phyloP scores from a whole-genome alignment of 2,797 vertebrate genomes.

The Choloepus didactylus region DNA sequence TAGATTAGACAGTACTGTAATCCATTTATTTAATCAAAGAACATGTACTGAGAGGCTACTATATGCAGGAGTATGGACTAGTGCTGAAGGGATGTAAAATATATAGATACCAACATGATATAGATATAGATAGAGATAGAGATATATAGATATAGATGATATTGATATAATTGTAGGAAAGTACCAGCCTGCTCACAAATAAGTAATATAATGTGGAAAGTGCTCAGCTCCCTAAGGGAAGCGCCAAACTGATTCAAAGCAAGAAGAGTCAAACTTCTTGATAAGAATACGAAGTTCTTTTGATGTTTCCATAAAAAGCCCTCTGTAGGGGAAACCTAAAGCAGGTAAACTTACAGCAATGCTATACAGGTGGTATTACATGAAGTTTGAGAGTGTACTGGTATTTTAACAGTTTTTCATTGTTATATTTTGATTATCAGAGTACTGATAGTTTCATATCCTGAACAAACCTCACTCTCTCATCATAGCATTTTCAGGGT shows the following conservation, averaged over 20 bases:
- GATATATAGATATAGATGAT: too few species aligned
- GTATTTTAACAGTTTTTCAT: constrained; percentile 33
- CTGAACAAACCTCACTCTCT: neutral
- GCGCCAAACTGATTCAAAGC: neutral
- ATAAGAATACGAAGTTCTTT: neutral
- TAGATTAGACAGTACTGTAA: constrained; percentile 31
- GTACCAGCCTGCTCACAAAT: neutral
- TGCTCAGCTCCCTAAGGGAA: neutral
- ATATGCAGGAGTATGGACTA: neutral
- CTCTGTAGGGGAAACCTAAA: neutral
- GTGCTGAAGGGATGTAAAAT: neutral
- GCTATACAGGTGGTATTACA: neutral
- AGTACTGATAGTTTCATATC: neutral
- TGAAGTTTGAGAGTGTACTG: neutral
- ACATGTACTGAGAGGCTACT: neutral
- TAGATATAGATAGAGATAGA: too few species aligned
- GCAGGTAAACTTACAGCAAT: neutral
- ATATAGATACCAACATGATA: neutral
- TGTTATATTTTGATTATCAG: neutral
- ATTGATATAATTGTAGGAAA: neutral
- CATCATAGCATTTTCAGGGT: constrained; percentile 36
- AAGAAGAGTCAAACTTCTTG: neutral
- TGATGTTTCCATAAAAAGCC: neutral
- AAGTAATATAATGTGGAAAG: neutral
- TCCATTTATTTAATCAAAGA: neutral